These are phyloP conservation scores for Microctonus hyperodae DNA, from an alignment of 2,888 invertebrate species.

Conservation along the genomic window DNA sequence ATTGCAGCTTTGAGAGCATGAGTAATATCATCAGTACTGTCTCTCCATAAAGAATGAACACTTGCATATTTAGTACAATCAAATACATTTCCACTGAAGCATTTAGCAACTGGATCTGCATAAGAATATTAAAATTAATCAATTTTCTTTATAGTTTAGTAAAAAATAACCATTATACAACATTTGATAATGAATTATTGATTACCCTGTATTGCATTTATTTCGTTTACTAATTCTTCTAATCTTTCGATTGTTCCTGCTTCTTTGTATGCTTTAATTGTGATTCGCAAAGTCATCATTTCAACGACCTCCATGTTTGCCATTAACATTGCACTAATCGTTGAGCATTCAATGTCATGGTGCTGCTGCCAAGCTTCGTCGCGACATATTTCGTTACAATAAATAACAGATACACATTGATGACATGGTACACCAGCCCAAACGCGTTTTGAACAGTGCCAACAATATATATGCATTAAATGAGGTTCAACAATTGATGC, in stretches of 20 bases:
- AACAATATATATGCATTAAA: conserved; percentile 70
- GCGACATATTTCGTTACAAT: conserved; percentile 73
- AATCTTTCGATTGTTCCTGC: background rate
- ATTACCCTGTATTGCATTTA: background rate
- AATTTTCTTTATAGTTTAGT: background rate
- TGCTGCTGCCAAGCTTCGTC: conserved; percentile 71
- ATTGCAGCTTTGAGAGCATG: background rate
- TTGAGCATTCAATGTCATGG: conserved; percentile 29
- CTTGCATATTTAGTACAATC: conserved; percentile 6
- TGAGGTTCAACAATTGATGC: conserved; percentile 68
- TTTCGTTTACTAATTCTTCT: background rate
- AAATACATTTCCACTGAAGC: background rate
- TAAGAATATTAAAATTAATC: background rate
- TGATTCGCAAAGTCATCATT: background rate
- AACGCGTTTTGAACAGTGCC: conserved; percentile 71
- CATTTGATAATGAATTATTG: background rate
- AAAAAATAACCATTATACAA: background rate
- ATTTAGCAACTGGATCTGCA: background rate
- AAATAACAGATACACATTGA: conserved; percentile 71
- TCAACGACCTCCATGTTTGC: background rate
- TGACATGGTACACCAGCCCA: conserved; percentile 72
- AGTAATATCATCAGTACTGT: background rate
- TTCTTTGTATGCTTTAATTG: conserved; percentile 10
- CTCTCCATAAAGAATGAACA: background rate
- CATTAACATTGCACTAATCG: background rate